Conservation (phyloP, 2,113 vertebrate genomes). For the Cygnus atratus region DNA sequence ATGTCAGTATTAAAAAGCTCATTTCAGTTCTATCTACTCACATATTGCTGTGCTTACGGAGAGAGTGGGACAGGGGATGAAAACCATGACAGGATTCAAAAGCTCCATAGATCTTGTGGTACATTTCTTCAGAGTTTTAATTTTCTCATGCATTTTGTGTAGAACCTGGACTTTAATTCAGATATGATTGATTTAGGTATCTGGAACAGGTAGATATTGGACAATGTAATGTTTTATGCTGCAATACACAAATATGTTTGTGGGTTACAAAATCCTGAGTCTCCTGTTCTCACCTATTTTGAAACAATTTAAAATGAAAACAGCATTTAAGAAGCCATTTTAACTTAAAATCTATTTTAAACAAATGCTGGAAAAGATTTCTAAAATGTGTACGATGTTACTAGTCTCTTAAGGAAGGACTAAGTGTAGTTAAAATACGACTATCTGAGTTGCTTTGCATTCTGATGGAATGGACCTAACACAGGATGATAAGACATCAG, state of each 20-base stretch:
- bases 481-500: not conserved
- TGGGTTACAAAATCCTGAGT: not conserved
- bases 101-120: not conserved
- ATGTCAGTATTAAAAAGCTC: not conserved
- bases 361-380: not conserved
- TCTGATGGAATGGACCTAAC: not conserved
- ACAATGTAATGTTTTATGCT: not conserved
- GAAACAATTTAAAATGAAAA: not conserved
- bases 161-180: not conserved
- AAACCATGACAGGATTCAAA: not conserved
- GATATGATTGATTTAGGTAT: not conserved
- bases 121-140: not conserved
- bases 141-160: not conserved
- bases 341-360: not conserved
- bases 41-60: not conserved
- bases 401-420: not conserved
- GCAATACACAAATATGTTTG: not conserved
- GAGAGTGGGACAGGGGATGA: accelerated
- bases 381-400: not conserved
- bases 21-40: not conserved
- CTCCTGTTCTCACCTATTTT: not conserved
- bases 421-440: not conserved
- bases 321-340: not conserved
- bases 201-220: not conserved
- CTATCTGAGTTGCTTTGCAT: not conserved